Base-by-base conservation (phyloP, 2,888 invertebrate species). In the Tupiocoris notatus region DNA sequence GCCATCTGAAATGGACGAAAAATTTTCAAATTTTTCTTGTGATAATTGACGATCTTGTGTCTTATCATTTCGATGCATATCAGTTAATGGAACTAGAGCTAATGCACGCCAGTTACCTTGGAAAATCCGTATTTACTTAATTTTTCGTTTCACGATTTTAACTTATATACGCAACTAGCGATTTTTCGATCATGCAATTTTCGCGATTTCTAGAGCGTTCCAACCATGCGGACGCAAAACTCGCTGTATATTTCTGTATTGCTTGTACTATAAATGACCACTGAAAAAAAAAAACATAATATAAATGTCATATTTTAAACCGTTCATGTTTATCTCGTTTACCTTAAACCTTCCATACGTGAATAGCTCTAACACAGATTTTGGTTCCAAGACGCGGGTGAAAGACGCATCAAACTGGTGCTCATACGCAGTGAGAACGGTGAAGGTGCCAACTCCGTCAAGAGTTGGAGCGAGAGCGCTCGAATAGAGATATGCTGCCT, bases 41-140 rank as follows among this genome's bases (percentile, higher is more conserved):
- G n/a, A n/a, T n/a, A n/a, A n/a, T n/a, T n/a, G n/a, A n/a, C n/a
- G n/a, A n/a, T n/a, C 12, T 39, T 39, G 39, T 39, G 39, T 39
- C 39, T 39, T 39, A 39, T 39, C 39, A 39, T 39, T 39, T 39
- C 39, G 12, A 39, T 39, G 39, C 39, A 39, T 39, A 39, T 39
- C 39, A 39, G 39, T 12, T 39, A 7, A 39, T 39, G 39, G n/a
- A 39, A 39, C 58, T 62, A 73, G 18, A n/a, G 63, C 62, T 73
- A 61, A 57, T 39, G 73, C 73, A 73, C 73, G 56, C 22, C 22
- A 73, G 73, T 73, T 73, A 73, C 73, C 73, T 70, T 23, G 23
- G 59, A 17, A 21, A 24, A 18, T 73, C 54, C 20, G 59, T 58
- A 58, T 59, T 59, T 70, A n/a, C 24, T n/a, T 24, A 39, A 39